A percentile compares a stretch with the other conserved stretches of the same genome.
phyloP scores from a whole-genome alignment of 2,888 invertebrate genomes.

The Melanophora roralis region DNA sequence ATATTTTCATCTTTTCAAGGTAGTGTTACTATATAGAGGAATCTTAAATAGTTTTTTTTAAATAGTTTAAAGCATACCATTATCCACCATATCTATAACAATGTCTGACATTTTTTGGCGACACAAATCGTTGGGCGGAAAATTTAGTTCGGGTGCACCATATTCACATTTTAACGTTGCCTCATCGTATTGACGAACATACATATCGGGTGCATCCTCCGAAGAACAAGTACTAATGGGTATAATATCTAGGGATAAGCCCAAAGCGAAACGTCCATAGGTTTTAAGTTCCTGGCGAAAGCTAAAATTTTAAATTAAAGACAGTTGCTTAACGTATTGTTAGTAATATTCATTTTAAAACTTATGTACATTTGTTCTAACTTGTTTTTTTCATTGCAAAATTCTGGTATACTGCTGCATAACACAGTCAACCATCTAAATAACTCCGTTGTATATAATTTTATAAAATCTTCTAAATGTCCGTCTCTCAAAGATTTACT shows the following conservation, averaged over 20 bases:
- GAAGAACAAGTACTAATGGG: conserved; percentile 85
- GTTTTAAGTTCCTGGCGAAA: conserved; percentile 81
- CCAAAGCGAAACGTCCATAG: conserved; percentile 83
- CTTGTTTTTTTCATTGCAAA: conserved; percentile 77
- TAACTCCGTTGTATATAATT: conserved; percentile 81
- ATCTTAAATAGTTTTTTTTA: background rate
- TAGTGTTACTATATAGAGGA: conserved; percentile 16
- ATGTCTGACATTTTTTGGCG: conserved; percentile 84
- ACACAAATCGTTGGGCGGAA: conserved; percentile 80
- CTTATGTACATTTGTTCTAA: conserved; percentile 80
- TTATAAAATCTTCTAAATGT: conserved; percentile 80
- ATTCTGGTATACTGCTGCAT: conserved; percentile 76
- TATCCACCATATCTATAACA: conserved; percentile 82
- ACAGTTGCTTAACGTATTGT: too few species aligned
- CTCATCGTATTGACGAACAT: conserved; percentile 76
- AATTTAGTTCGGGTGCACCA: conserved; percentile 75
- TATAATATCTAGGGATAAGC: conserved; percentile 84
- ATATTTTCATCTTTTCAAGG: conserved; percentile 24
- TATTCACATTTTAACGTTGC: conserved; percentile 67
- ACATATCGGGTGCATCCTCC: conserved; percentile 84
- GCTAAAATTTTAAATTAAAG: conserved; percentile 73
- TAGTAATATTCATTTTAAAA: conserved; percentile 70
- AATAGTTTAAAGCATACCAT: conserved; percentile 78
- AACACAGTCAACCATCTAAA: conserved; percentile 79
- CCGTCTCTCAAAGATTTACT: conserved; percentile 80